A percentile compares a stretch with the other conserved stretches of the same genome.
These are phyloP conservation scores for Rhagoletis pomonella DNA, from an alignment of 1,140 invertebrate genomes.

Conservation along the genomic window DNA sequence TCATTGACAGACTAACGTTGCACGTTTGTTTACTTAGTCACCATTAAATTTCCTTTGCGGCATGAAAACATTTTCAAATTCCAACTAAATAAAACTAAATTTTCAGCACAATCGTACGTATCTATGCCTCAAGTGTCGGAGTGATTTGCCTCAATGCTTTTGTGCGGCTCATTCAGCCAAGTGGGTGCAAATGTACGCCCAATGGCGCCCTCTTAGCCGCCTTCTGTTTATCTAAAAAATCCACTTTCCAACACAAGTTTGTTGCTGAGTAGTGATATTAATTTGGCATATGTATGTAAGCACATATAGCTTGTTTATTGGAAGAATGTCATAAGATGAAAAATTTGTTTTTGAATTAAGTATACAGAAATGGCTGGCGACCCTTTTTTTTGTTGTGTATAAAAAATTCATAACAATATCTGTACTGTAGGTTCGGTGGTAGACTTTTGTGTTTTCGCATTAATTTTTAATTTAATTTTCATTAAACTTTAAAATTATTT, in stretches of 20 bases:
- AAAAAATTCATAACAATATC: no score
- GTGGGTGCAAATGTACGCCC: slow-evolving; percentile 30
- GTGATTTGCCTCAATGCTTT: slow-evolving; percentile 9
- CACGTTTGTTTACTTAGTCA: slow-evolving; percentile 36
- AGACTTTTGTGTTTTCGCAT: no score
- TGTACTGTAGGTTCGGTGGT: no score
- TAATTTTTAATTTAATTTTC: no score
- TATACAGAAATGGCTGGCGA: no score
- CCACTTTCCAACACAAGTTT: slow-evolving; percentile 22
- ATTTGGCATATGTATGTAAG: not conserved
- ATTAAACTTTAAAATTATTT: no score
- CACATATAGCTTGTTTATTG: no score
- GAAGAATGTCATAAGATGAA: no score
- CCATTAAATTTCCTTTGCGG: slow-evolving; percentile 28
- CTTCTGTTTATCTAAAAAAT: slow-evolving; percentile 38
- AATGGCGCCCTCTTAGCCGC: slow-evolving; percentile 34
- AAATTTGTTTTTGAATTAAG: no score
- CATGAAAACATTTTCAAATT: slow-evolving; percentile 45
- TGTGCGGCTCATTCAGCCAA: not conserved
- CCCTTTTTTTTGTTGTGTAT: no score
- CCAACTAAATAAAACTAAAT: slow-evolving; percentile 8
- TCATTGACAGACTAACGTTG: not conserved
- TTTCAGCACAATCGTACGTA: not conserved
- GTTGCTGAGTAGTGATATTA: not conserved
- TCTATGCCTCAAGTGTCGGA: slow-evolving; percentile 1